phyloP scores from a whole-genome alignment of 2,888 invertebrate species.

The Elmis aenea region DNA sequence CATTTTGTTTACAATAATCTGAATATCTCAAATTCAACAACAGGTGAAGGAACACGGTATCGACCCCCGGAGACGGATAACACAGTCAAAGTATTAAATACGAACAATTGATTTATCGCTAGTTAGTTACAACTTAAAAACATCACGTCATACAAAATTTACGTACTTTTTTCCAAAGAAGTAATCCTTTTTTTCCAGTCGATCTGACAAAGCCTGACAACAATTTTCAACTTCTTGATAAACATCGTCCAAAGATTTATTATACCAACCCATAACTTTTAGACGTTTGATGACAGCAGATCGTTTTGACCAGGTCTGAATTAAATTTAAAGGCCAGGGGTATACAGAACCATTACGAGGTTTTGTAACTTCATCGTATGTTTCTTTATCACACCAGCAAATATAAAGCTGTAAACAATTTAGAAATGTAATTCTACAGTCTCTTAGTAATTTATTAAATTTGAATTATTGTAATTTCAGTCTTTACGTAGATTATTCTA shows the following conservation, averaged over 20 bases:
- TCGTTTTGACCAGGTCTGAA: constrained; percentile 76
- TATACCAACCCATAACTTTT: constrained; percentile 75
- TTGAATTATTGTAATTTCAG: background rate
- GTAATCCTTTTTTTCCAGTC: constrained; percentile 72
- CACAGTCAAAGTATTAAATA: no score
- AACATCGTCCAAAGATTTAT: constrained; percentile 74
- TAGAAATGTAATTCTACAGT: background rate
- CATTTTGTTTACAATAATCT: no score
- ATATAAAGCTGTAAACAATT: constrained; percentile 64
- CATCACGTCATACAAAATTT: constrained; percentile 1
- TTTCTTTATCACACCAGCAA: constrained; percentile 79
- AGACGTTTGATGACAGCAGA: constrained; percentile 65
- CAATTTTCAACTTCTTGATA: constrained; percentile 75
- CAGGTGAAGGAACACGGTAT: constrained; percentile 6
- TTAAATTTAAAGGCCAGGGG: constrained; percentile 85
- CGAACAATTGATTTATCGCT: no score
- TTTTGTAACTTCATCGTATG: constrained; percentile 76
- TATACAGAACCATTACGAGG: constrained; percentile 83
- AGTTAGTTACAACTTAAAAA: no score
- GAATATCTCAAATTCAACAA: no score
- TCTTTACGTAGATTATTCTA: background rate
- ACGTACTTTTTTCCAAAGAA: constrained; percentile 77
- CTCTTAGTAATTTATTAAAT: no score
- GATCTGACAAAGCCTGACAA: constrained; percentile 80
- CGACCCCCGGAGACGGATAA: no score